Evolutionary conservation across 2,113 vertebrate species (phyloP), one percentile per base, ranked within the genome.

Genomic region (Plestiodon gilberti): DNA sequence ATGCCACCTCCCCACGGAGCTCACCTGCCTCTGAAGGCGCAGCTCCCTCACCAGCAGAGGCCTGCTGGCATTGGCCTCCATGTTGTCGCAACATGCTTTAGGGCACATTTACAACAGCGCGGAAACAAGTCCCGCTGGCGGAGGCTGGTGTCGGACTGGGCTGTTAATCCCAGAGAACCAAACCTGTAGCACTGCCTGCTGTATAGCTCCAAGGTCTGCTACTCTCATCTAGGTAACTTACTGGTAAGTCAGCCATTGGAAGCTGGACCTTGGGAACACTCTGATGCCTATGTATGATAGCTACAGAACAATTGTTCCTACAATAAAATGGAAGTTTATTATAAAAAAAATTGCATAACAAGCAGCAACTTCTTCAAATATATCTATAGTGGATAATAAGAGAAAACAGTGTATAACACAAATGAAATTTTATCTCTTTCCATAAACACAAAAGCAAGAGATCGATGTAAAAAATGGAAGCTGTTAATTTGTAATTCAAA

Each of bases 401-500:
- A 61, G 7, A 43, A n/a, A 59, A 81, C 35, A 77, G 74, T 28
- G 11, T 30, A 78, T 35, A 78, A 61, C 69, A 20, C 52, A 78
- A 62, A 30, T 83, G 74, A 76, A 65, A 61, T 61, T 59, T 83
- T 64, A 83, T 28, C 65, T 57, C 35, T 69, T 17, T 75, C 73
- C 67, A 33, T n/a, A 76, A 35, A 57, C 62, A 82, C 80, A 78
- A 33, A 76, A 69, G 52, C 75, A 78, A 79, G 35, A 33, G 64
- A 78, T 69, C 52, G 59, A 14, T 81, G 57, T 23, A 2, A 81
- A 86, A n/a, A 81, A 74, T 43, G 43, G 67, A 86, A 73, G 38
- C 67, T 25, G 71, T 74, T 74, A 69, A 61, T 70, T 78, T 85
- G 67, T 80, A 73, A 81, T 62, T 71, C 80, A 85, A 81, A 86